Evolutionary conservation across 1,140 invertebrate species (phyloP), one percentile per base, ranked within the genome.

Genomic region (Nephotettix cincticeps): DNA sequence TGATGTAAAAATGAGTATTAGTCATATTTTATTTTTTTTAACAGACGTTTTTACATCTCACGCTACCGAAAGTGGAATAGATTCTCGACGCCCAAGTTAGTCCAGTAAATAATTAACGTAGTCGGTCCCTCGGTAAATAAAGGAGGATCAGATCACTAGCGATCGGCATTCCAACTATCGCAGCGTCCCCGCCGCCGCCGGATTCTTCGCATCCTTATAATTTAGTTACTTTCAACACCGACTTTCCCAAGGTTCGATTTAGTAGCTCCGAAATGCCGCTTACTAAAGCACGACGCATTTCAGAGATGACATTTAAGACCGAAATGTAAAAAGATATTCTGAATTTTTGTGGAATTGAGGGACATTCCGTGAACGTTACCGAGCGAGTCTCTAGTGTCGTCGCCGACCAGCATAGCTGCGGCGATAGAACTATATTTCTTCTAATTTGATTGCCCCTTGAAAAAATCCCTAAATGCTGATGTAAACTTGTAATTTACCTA

Each of bases 201-300:
- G 47, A 51, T 51, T 51, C 47, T 21, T n/a, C 47, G 19, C 47
- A 51, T 51, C 47, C 47, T 51, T 51, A 51, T 51, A 51, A 51
- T 51, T 51, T 51, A 51, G 47, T 51, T 51, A 51, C 47, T 51
- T 21, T n/a, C 47, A 17, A 2, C 14, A 17, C 14, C 47, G 47
- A 17, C 4, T 51, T 51, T 51, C 47, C 47, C 47, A 51, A 17
- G 47, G 47, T 17, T 19, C 47, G 47, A 51, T 51, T 51, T 51
- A 51, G 47, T 19, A 21, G 47, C 47, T 51, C 4, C 47, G n/a
- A 51, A 17, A 51, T 21, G 47, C 47, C 47, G 47, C 47, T 51
- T 51, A 17, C 47, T 51, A 51, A 51, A 51, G 6, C 47, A 51
- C 6, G 47, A 17, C 47, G 47, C 47, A 51, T 51, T 51, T 51